Percentiles rank a stretch among this genome's conserved stretches.
Evolutionary conservation across 2,888 invertebrate genomes (phyloP).

Genomic region (Nesidiocoris tenuis): DNA sequence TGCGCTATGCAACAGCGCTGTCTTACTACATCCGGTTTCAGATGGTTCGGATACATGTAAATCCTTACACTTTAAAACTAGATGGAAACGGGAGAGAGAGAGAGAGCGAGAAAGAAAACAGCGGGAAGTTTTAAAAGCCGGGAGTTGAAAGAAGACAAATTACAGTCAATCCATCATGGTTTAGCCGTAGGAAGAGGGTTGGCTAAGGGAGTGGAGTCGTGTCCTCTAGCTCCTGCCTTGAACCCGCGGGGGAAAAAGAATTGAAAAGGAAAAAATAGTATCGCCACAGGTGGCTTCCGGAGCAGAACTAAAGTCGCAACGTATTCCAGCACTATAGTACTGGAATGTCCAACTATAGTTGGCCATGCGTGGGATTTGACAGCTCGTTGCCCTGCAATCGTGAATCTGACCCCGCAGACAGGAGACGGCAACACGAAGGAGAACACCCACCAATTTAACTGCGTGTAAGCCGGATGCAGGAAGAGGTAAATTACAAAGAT

Average conservation of each 20-base stretch:
- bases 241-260: background rate
- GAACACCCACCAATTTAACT: conserved; percentile 16
- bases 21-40: too few species aligned
- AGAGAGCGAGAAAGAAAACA: too few species aligned
- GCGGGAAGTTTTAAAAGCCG: background rate
- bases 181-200: background rate
- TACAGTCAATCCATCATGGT: background rate
- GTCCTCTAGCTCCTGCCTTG: background rate
- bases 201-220: background rate
- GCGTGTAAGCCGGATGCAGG: conserved; percentile 32
- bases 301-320: background rate
- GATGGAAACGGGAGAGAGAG: too few species aligned
- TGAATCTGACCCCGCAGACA: background rate
- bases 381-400: background rate
- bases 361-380: background rate
- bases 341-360: too few species aligned
- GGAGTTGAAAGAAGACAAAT: background rate
- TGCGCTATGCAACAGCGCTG: too few species aligned
- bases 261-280: background rate
- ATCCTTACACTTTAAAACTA: too few species aligned
- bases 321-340: background rate
- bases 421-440: background rate
- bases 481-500: conserved; percentile 40
- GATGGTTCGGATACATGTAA: too few species aligned
- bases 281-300: background rate